These are phyloP conservation scores for Mya arenaria DNA, from an alignment of 1,140 invertebrate genomes.

Conservation along the genomic window DNA sequence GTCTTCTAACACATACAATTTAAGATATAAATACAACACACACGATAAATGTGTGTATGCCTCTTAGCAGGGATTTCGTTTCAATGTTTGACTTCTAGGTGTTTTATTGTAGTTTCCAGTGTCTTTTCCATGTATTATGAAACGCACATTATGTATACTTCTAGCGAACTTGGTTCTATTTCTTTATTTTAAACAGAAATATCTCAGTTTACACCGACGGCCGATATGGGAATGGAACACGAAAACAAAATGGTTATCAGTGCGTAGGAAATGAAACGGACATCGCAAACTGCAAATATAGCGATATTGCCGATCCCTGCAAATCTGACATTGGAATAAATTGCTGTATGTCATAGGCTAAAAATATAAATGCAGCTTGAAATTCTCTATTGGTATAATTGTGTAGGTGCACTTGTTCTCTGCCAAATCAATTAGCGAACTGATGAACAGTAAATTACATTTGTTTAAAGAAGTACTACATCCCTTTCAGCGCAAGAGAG, in stretches of 20 bases:
- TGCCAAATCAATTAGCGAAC: too few relatives aligned
- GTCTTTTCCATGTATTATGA: neutral
- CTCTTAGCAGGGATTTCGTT: slow-evolving; percentile 13
- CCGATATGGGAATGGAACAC: neutral
- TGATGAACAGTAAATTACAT: too few relatives aligned
- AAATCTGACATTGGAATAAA: too few relatives aligned
- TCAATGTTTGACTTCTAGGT: neutral
- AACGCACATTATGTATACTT: neutral
- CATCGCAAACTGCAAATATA: neutral
- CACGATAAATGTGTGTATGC: neutral
- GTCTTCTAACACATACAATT: neutral
- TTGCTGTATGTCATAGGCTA: too few relatives aligned
- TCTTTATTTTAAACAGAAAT: neutral
- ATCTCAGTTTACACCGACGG: neutral
- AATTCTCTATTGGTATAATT: too few relatives aligned
- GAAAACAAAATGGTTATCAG: neutral
- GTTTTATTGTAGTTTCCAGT: neutral
- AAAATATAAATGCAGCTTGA: too few relatives aligned
- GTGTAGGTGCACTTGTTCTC: too few relatives aligned
- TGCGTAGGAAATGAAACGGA: slow-evolving; percentile 39
- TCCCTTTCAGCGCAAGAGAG: too few relatives aligned
- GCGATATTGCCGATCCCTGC: too few relatives aligned
- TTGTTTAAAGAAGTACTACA: too few relatives aligned
- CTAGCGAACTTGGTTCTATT: too few relatives aligned
- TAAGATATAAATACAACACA: neutral